Evolutionary conservation across 2,888 invertebrate species (phyloP).

Genomic region (Drosophila leonis): DNA sequence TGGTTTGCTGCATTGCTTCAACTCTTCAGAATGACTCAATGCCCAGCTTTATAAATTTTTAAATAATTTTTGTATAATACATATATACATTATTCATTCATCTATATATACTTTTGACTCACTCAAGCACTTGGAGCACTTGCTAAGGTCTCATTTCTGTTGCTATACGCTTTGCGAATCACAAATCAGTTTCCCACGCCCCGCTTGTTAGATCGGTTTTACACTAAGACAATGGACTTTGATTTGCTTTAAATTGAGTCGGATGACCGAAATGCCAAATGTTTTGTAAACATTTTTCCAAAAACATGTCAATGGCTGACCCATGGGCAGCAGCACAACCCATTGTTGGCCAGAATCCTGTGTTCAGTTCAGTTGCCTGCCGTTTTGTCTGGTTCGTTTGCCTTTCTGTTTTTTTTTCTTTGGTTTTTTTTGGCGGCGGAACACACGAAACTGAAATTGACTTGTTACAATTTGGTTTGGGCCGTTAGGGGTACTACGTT

Average conservation of each 20-base stretch:
- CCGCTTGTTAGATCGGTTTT: constrained; percentile 34
- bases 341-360: constrained; percentile 50
- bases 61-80: too few species aligned
- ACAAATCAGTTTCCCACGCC: constrained; percentile 61
- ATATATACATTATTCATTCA: too few species aligned
- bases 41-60: too few species aligned
- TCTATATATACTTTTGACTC: too few species aligned
- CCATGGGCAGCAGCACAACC: constrained; percentile 22
- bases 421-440: constrained; percentile 24
- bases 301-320: constrained; percentile 70
- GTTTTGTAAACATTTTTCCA: constrained; percentile 81
- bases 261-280: constrained; percentile 60
- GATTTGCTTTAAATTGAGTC: constrained; percentile 71
- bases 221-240: constrained; percentile 55
- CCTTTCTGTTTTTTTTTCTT: constrained; percentile 20
- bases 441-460: constrained; percentile 67
- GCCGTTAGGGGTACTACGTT: constrained; percentile 29
- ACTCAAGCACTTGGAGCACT: not conserved
- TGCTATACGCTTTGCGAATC: not conserved
- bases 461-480: constrained; percentile 72
- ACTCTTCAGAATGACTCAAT: too few species aligned
- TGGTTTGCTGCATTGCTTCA: too few species aligned
- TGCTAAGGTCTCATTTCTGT: not conserved
- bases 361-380: constrained; percentile 41
- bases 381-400: constrained; percentile 59